These are phyloP conservation scores for Lepisosteus oculatus DNA, from an alignment of 2,113 vertebrate species.

Conservation along the genomic window DNA sequence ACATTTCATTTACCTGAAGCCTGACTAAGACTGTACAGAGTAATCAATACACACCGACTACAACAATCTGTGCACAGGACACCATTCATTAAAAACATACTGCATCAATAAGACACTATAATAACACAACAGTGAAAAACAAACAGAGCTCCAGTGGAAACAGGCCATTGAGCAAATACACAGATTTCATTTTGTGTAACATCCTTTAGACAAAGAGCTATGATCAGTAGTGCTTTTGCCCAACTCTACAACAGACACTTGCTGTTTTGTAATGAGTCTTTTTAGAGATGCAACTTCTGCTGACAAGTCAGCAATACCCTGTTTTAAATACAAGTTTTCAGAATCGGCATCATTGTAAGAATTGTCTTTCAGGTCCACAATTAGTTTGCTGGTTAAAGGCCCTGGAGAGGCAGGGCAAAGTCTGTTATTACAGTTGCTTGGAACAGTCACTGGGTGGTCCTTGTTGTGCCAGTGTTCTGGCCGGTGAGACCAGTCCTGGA, in stretches of 20 bases:
- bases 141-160: conserved; percentile 78
- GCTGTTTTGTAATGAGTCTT: conserved; percentile 75
- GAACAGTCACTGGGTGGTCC: conserved; percentile 65
- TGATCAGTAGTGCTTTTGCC: conserved; percentile 66
- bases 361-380: conserved; percentile 62
- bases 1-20: conserved; percentile 68
- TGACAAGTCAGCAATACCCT: conserved; percentile 71
- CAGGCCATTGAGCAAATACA: conserved; percentile 69
- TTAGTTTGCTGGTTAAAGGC: conserved; percentile 29
- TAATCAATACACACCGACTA: conserved; percentile 64
- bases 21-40: conserved; percentile 68
- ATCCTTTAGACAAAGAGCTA: conserved; percentile 53
- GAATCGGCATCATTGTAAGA: conserved; percentile 67
- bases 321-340: conserved; percentile 75
- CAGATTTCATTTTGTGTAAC: conserved; percentile 63
- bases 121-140: conserved; percentile 79
- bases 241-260: conserved; percentile 76
- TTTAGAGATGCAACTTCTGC: conserved; percentile 77
- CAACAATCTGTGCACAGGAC: conserved; percentile 71
- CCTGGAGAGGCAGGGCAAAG: conserved; percentile 31
- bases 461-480: conserved; percentile 78
- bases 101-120: conserved; percentile 63
- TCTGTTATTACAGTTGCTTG: conserved; percentile 57
- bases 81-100: conserved; percentile 53
- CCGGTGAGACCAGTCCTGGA: conserved; percentile 84